Evolutionary conservation across 1,140 invertebrate genomes (phyloP), one percentile per base, ranked within the genome.

Genomic region (Aphelinus atriplicis): DNA sequence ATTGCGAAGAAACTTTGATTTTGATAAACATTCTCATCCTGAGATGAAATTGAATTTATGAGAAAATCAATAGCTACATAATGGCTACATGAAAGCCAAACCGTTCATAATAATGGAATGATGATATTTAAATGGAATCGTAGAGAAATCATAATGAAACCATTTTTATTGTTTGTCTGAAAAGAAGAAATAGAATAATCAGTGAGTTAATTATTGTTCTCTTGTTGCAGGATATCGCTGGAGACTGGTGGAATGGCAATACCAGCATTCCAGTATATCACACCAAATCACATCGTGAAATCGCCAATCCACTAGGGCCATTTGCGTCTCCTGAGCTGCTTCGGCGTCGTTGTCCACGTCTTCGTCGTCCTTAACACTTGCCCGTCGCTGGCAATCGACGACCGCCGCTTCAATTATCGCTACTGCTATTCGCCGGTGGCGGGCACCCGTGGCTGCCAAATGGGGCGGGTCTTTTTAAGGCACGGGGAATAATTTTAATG

Each of bases 201-300:
- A 26, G 26, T 26, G 26, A 26, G 26, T 26, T 26, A 55, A 55
- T 26, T 47, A n/a, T 3, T 45, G 46, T 55, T 75, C 64, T 85
- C 85, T 77, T 90, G 88, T 89, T 89, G 75, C 91, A 96, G 95
- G 91, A 96, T 96, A 94, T 95, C 95, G 62, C 94, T 96, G 94
- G 95, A 96, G 90, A 96, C 95, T 72, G 94, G 94, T 78, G 94
- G 94, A 80, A 91, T 96, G 89, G 94, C 94, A 81, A 92, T 96
- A 90, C 93, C 94, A 76, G 94, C 94, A 74, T 96, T 95, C 90
- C 95, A 96, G 87, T 96, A 95, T 90, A 94, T 96, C 86, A 93
- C 95, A 79, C 95, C 95, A 69, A 96, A 95, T 89, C 94, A 96
- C 90, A 96, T 96, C 86, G 94, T 96, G 81, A 96, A 96, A 89